Evolutionary conservation across 2,888 invertebrate genomes (phyloP).

Genomic region (Xanthia togata): DNA sequence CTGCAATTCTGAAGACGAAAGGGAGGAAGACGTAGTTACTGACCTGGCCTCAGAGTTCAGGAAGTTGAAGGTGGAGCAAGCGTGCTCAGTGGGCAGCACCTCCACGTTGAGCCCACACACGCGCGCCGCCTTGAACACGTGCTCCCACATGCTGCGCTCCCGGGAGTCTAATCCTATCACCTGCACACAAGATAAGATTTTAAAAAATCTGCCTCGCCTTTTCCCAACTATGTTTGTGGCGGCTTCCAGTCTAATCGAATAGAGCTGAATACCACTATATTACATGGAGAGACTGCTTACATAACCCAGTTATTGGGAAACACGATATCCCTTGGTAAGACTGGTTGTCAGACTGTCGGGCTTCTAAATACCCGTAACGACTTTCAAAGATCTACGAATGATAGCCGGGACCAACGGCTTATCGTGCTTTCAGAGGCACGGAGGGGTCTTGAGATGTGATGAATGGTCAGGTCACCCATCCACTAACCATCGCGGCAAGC

Average conservation of each 20-base stretch:
- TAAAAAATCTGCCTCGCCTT: background rate
- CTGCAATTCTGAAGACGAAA: background rate
- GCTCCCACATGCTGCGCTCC: constrained; percentile 68
- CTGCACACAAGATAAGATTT: constrained; percentile 61
- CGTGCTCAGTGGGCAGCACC: constrained; percentile 95
- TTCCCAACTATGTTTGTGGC: background rate
- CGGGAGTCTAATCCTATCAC: constrained; percentile 80
- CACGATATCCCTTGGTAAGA: no score
- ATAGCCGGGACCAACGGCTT: no score
- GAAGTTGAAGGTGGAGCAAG: constrained; percentile 97
- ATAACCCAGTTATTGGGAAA: no score
- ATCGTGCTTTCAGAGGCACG: no score
- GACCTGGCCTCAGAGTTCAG: constrained; percentile 95
- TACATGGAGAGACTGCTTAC: background rate
- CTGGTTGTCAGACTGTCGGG: no score
- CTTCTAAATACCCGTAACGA: no score
- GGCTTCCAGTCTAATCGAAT: background rate
- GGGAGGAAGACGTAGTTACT: constrained; percentile 23
- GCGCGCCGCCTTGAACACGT: constrained; percentile 74
- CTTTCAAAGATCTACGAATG: no score
- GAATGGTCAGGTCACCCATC: no score
- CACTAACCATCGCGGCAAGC: no score
- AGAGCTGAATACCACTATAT: background rate
- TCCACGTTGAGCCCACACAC: constrained; percentile 92
- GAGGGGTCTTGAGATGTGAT: no score